Base-by-base conservation (phyloP, 1,140 invertebrate species). In the Aphelinus certus region DNA sequence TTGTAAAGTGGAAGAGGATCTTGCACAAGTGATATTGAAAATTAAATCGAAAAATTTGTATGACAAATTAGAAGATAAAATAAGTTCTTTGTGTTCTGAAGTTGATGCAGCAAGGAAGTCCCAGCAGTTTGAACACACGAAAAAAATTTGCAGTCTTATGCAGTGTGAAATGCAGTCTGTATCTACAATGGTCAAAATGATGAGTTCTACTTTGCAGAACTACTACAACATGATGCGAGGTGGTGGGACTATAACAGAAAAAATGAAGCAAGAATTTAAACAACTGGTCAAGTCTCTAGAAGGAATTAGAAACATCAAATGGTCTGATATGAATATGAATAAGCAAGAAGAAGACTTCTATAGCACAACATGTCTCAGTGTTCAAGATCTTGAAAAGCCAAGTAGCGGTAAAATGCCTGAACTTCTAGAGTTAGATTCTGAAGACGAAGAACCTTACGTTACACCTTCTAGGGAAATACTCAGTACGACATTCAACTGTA, bases 241-340 rank as follows among this genome's bases (percentile, higher is more conserved):
- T 2, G 80, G 82, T 48, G 81, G 82, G 56, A 79, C 75, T 3
- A 77, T 88, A 72, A 87, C 88, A 1, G 81, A 84, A 0, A 77
- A 81, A 9, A 83, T 88, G 78, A 84, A 85, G 49, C 51, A 79
- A 2, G 83, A 88, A 58, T 88, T 87, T 9, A 83, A 85, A 43
- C 80, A 87, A 2, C 55, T 88, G 1, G 72, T 88, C 2, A 86
- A 87, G 64, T 80, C 82, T 26, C 79, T 88, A 6, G 86, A 89
- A 76, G 88, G 88, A 1, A 81, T 87, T 42, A 83, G 83, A 65
- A 85, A 83, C 63, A 87, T 90, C 2, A 89, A 85, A 76, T 90
- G 87, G 87, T 86, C 83, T 3, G 85, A 88, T 60, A 71, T 73
- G 3, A 81, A 83, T 65, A 68, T 65, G 45, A 48, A 68, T 47